Evolutionary conservation across 2,888 invertebrate genomes (phyloP), one percentile per base, ranked within the genome.

Genomic region (Rhyacophila evoluta): DNA sequence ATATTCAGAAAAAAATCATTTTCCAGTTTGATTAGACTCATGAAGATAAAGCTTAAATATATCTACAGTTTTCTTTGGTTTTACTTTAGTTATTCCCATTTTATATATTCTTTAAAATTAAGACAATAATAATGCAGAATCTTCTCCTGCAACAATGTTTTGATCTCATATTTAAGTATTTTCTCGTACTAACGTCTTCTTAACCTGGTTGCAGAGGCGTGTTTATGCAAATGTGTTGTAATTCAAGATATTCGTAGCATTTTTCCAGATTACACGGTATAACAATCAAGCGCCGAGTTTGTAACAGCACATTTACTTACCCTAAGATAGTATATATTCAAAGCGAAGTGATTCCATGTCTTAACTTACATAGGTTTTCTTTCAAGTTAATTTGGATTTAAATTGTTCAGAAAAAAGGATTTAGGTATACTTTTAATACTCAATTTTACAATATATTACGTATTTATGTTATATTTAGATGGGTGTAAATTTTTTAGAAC

Each of bases 201-300:
- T 55, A 19, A 55, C 55, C 55, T 55, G 55, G n/a, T 15, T 15
- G 41, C 10, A n/a, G 55, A 10, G 55, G 19, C 19, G 19, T 55
- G 12, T 25, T 55, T 55, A 55, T 55, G 55, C 55, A 55, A 55
- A 55, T 55, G 15, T 55, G 15, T 15, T 55, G 55, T 55, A 55
- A 55, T 55, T 19, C 55, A 25, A 55, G 55, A 19, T 25, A 55
- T 19, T 19, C 19, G 6, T 55, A 55, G 25, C 55, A 55, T 55
- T 55, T 55, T 55, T 55, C 25, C 55, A 55, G 55, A 55, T 55
- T 55, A 55, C 55, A 55, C 10, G 55, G 55, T 55, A 55, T 55
- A 55, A 55, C 55, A 55, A 55, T 55, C 55, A 55, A 55, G 55
- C 55, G 10, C 10, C 1, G 10, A n/a, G 55, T 19, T 19, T 19